Evolutionary conservation across 2,797 vertebrate genomes (phyloP).

Genomic region (Chaetodon trifasciatus): DNA sequence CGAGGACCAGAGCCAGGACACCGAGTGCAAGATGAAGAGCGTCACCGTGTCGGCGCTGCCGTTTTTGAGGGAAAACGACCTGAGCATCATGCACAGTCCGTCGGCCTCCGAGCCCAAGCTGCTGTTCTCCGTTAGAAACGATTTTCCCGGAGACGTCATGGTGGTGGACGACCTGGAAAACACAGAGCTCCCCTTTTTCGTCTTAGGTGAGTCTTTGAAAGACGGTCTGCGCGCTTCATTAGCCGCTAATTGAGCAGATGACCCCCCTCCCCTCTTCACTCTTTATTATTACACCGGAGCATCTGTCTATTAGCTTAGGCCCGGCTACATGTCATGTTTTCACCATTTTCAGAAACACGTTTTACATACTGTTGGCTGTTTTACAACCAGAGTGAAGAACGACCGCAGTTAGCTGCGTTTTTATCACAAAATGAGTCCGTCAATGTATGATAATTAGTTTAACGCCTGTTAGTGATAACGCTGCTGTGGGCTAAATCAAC

Average conservation of each 20-base stretch:
- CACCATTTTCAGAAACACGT: background rate
- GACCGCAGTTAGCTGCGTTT: background rate
- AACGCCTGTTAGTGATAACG: conserved; percentile 1
- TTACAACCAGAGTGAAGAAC: too few relatives aligned
- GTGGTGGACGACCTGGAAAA: conserved; percentile 99
- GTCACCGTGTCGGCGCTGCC: conserved; percentile 98
- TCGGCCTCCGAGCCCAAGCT: conserved; percentile 99
- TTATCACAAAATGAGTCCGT: background rate
- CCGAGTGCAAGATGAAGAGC: conserved; percentile 97
- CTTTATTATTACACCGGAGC: conserved; percentile 28
- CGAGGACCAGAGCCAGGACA: conserved; percentile 91
- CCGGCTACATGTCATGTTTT: conserved; percentile 40
- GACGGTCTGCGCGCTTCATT: background rate
- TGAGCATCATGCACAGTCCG: conserved; percentile 99
- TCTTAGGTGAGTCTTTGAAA: conserved; percentile 90
- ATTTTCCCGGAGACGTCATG: conserved; percentile 96
- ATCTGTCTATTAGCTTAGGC: conserved; percentile 67
- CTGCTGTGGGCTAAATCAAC: background rate
- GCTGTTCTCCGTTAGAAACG: conserved; percentile 98
- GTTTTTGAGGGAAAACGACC: conserved; percentile 97
- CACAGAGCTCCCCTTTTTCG: conserved; percentile 98
- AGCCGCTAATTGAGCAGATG: conserved; percentile 27
- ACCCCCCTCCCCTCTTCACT: background rate
- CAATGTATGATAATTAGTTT: background rate
- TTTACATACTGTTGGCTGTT: too few relatives aligned